These are phyloP conservation scores for Aethina tumida DNA, from an alignment of 1,140 invertebrate species.

Conservation along the genomic window DNA sequence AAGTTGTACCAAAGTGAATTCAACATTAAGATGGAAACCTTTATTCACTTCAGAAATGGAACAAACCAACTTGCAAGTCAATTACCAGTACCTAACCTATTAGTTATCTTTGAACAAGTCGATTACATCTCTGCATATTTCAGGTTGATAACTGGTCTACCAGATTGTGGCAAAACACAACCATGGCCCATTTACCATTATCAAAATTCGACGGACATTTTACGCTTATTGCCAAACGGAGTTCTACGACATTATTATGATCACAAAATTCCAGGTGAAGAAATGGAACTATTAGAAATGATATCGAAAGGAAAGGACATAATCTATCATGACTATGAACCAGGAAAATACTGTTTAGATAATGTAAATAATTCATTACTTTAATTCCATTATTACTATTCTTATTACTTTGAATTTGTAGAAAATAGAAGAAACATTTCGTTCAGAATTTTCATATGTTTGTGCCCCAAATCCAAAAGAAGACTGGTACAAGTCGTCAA, in stretches of 20 bases:
- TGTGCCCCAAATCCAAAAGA: constrained; percentile 58
- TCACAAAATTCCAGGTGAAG: constrained; percentile 40
- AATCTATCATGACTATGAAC: constrained; percentile 57
- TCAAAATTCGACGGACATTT: constrained; percentile 43
- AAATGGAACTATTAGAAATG: too few relatives aligned
- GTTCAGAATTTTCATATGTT: constrained; percentile 58
- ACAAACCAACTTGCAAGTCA: constrained; percentile 37
- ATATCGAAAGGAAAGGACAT: constrained; percentile 37
- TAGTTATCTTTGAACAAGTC: constrained; percentile 1
- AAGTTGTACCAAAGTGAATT: constrained; percentile 47
- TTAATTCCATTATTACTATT: constrained; percentile 3
- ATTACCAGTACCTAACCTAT: constrained; percentile 29
- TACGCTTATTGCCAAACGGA: constrained; percentile 57
- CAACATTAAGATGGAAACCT: constrained; percentile 53
- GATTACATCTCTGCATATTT: constrained; percentile 20
- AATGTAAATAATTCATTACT: constrained; percentile 42
- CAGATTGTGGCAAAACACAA: constrained; percentile 58
- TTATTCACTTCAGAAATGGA: constrained; percentile 52
- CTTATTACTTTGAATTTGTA: constrained; percentile 15
- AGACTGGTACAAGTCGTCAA: constrained; percentile 56
- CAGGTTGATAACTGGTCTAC: constrained; percentile 51
- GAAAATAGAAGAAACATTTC: constrained; percentile 32
- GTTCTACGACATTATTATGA: constrained; percentile 56
- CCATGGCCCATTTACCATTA: constrained; percentile 64
- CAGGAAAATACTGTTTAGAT: constrained; percentile 68